Evolutionary conservation across 2,888 invertebrate genomes (phyloP).

Genomic region (Coelopa pilipes): DNA sequence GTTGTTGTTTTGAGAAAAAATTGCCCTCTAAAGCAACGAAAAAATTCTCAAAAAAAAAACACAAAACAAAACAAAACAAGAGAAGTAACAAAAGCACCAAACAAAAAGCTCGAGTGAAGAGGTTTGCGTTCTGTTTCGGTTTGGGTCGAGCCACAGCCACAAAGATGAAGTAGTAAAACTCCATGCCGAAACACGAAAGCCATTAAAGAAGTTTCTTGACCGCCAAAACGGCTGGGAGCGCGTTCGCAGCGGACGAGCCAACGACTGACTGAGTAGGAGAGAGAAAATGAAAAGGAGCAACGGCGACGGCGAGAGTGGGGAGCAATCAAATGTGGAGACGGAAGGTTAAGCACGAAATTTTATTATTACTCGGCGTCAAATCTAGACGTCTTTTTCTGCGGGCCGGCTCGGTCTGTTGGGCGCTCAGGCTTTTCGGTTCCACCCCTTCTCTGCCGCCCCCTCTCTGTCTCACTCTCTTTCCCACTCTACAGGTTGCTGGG

Average conservation of each 20-base stretch:
- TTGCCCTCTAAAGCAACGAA: no score
- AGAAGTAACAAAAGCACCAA: neutral
- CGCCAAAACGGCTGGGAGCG: slow-evolving; percentile 11
- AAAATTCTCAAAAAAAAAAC: neutral
- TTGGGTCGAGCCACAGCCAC: neutral
- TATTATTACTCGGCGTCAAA: slow-evolving; percentile 17
- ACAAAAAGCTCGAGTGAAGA: neutral
- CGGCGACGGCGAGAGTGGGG: neutral
- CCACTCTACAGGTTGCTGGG: neutral
- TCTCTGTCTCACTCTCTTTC: neutral
- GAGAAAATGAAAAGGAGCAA: neutral
- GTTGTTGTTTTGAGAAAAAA: no score
- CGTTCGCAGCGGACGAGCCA: neutral
- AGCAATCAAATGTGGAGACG: slow-evolving; percentile 12
- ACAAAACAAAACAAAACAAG: neutral
- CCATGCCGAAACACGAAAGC: slow-evolving; percentile 26
- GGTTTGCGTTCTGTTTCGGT: neutral
- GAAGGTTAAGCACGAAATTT: slow-evolving; percentile 29
- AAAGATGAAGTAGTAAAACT: neutral
- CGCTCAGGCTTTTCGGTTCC: no score
- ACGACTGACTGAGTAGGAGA: neutral
- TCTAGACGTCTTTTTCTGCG: neutral
- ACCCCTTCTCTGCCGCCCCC: no score
- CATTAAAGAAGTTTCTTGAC: slow-evolving; percentile 39
- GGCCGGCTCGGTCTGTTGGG: no score